Conservation (phyloP, 2,113 vertebrate genomes). For the Misgurnus anguillicaudatus region DNA sequence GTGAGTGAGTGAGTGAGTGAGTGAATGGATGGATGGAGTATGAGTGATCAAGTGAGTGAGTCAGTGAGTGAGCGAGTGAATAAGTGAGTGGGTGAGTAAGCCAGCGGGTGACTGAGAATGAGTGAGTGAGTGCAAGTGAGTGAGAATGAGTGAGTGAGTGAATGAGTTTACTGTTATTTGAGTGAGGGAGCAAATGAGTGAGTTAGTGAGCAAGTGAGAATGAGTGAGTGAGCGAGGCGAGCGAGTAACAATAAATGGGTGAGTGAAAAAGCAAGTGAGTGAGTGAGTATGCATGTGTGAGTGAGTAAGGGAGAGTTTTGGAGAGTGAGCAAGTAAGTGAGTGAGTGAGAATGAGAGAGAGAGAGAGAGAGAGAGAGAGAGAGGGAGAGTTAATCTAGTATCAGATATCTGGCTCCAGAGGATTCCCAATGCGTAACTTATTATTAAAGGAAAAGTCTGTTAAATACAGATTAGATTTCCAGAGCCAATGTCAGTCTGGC, state of each 20-base stretch:
- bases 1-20: too few relatives aligned
- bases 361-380: conserved; percentile 54
- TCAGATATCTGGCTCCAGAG: conserved; percentile 64
- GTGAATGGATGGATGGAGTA: too few relatives aligned
- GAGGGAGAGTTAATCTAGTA: conserved; percentile 67
- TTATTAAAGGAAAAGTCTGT: conserved; percentile 63
- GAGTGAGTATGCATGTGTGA: not conserved
- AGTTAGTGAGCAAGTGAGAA: not conserved
- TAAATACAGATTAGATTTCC: conserved; percentile 65
- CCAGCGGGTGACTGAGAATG: too few relatives aligned
- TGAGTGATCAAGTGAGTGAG: too few relatives aligned
- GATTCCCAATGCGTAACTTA: conserved; percentile 59
- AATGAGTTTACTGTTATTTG: not conserved
- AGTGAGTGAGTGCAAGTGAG: too few relatives aligned
- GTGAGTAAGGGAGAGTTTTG: not conserved
- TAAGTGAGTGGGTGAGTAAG: too few relatives aligned
- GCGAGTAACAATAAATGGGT: not conserved
- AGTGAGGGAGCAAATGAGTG: not conserved
- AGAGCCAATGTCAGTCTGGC: conserved; percentile 31
- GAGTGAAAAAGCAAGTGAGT: not conserved
- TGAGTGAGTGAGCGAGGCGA: not conserved
- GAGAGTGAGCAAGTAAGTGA: not conserved
- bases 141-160: not conserved
- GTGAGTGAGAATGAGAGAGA: not conserved
- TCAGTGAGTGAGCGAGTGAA: too few relatives aligned